A percentile compares a stretch with the other conserved stretches of the same genome.
Evolutionary conservation across 2,888 invertebrate species (phyloP).

Genomic region (Machimus atricapillus): DNA sequence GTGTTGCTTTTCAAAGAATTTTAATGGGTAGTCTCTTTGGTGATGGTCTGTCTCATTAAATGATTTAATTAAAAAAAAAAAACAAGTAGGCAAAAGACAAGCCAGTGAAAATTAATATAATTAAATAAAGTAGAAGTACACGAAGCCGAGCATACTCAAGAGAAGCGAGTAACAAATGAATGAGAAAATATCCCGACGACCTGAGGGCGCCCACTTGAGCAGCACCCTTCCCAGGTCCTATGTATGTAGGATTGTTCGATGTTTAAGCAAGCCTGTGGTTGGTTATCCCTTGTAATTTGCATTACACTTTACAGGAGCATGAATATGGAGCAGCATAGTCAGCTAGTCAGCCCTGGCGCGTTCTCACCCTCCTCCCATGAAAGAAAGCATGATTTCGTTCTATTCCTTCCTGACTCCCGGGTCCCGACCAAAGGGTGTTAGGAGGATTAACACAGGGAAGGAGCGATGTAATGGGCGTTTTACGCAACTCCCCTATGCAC

Average conservation of each 20-base stretch:
- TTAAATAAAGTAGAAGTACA: neutral
- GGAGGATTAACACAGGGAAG: neutral
- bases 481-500: constrained; percentile 36
- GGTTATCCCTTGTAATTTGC: constrained; percentile 21
- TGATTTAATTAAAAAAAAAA: neutral
- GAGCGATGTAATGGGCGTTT: constrained; percentile 34
- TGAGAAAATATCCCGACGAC: neutral
- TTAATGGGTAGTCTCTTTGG: neutral
- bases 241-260: neutral
- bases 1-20: neutral
- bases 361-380: neutral
- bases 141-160: neutral
- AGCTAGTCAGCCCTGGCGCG: neutral
- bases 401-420: neutral
- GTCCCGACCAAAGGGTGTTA: neutral
- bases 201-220: neutral
- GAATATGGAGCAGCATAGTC: neutral
- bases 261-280: constrained; percentile 2
- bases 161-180: neutral
- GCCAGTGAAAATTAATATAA: neutral
- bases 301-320: neutral
- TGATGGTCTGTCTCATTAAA: neutral
- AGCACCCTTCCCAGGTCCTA: neutral
- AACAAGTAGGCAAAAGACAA: neutral
- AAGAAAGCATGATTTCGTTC: neutral